Base-by-base conservation (phyloP, 2,797 vertebrate genomes). In the Etheostoma nigrum region DNA sequence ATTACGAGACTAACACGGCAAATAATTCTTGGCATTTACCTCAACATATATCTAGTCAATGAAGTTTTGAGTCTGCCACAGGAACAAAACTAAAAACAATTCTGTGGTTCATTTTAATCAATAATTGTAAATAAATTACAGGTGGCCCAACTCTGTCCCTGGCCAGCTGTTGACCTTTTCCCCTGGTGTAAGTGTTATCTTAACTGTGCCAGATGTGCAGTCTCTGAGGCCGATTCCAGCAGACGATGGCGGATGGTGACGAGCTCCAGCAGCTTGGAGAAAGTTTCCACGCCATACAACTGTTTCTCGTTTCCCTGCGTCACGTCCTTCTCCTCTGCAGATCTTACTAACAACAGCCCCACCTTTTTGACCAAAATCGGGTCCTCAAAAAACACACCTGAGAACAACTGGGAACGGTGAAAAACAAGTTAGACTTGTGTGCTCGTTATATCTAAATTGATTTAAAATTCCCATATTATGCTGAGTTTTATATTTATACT, bases 241-340 rank as follows among this genome's bases (percentile, higher is more conserved):
- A 97, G 81, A 18, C 67, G 60, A 63, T 95, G 91, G 6, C 79
- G 73, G 48, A 96, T 59, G 0, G 85, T 96, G 67, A 94, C 66
- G 21, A 96, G 87, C 67, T 96, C 94, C 83, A 96, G 81, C 63
- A 96, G 85, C 15, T 13, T 91, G 48, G 85, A 92, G 76, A 96
- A 95, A 0, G 64, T 95, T 66, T 95, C 91, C 81, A 95, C 69
- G 2, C 91, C 84, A 47, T 93, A 78, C 4, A 49, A 0, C 5
- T 86, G 85, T 11, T 88, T 95, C 73, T 90, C 91, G 77, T 42
- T 90, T 18, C 84, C 87, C 78, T 79, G 84, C 51, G 65, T 93
- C 77, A 87, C 67, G 42, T 89, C 85, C 82, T 81, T 14, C 0
- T 90, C 88, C 36, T 83, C 79, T 48, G 85, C 72, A 33, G 86